phyloP scores from a whole-genome alignment of 2,888 invertebrate species.

The Caenorhabditis afra region DNA sequence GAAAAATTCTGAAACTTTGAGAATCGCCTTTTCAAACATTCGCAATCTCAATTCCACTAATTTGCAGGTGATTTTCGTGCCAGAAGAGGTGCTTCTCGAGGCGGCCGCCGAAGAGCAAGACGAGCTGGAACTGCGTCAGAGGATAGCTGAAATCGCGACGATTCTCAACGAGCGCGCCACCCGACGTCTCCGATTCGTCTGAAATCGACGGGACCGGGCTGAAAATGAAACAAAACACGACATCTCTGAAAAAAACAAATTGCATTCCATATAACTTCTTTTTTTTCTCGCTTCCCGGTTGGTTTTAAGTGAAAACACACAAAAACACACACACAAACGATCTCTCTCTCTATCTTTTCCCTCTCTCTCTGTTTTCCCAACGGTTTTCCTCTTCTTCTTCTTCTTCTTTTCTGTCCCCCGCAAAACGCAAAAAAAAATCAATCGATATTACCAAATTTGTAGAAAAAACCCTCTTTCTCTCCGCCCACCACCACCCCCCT shows the following conservation, averaged over 20 bases:
- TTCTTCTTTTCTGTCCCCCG: constrained; percentile 2
- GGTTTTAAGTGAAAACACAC: background rate
- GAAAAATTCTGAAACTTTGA: too few species aligned
- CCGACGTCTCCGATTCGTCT: constrained; percentile 54
- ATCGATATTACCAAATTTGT: constrained; percentile 6
- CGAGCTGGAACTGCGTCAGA: constrained; percentile 66
- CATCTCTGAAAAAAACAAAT: background rate
- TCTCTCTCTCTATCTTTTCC: too few species aligned
- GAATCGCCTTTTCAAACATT: too few species aligned
- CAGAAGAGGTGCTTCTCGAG: constrained; percentile 62
- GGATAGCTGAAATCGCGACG: constrained; percentile 72
- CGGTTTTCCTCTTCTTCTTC: constrained; percentile 12
- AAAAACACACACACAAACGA: constrained; percentile 16
- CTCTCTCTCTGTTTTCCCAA: constrained; percentile 12
- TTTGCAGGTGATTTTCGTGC: constrained; percentile 58
- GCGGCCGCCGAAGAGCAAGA: constrained; percentile 63
- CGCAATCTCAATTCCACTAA: too few species aligned
- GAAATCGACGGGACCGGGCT: too few species aligned
- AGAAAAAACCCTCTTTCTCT: background rate
- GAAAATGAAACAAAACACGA: too few species aligned
- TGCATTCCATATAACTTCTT: background rate
- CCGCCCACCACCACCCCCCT: background rate
- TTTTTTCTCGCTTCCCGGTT: constrained; percentile 9
- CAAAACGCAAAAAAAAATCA: background rate
- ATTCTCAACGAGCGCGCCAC: constrained; percentile 71